phyloP scores from a whole-genome alignment of 1,140 invertebrate species.

The Brachionus rubens region DNA sequence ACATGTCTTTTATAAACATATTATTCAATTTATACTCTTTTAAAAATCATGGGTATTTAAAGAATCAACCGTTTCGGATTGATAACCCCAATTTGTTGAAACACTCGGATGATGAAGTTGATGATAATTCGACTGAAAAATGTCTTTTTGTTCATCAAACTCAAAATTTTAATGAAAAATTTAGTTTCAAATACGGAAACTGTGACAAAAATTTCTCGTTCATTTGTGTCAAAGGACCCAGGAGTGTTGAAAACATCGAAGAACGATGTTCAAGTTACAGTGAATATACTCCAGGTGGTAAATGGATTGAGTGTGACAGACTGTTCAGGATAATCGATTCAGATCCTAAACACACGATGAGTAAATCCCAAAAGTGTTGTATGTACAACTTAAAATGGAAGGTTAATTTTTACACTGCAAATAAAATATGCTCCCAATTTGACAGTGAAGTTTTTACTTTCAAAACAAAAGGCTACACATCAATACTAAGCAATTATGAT shows the following conservation, averaged over 20 bases:
- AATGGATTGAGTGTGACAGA: slow-evolving; percentile 33
- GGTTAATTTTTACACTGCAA: neutral
- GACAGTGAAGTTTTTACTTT: slow-evolving; percentile 14
- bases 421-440: slow-evolving; percentile 23
- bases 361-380: slow-evolving; percentile 31
- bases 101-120: neutral
- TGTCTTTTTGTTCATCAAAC: slow-evolving; percentile 32
- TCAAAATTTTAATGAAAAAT: slow-evolving; percentile 34
- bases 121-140: neutral
- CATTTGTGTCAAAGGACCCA: slow-evolving; percentile 11
- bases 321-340: neutral
- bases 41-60: slow-evolving; percentile 13
- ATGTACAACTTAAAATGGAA: slow-evolving; percentile 4
- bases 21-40: neutral
- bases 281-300: neutral
- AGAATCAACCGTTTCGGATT: slow-evolving; percentile 16
- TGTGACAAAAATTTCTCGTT: slow-evolving; percentile 21
- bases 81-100: slow-evolving; percentile 12
- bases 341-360: neutral
- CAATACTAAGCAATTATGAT: slow-evolving; percentile 5
- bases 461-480: neutral
- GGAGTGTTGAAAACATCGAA: neutral
- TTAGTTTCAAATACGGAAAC: slow-evolving; percentile 4
- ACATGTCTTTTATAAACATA: neutral
- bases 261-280: slow-evolving; percentile 5